Evolutionary conservation across 2,797 vertebrate genomes (phyloP).

Genomic region (Paratrypauchen microcephalus): DNA sequence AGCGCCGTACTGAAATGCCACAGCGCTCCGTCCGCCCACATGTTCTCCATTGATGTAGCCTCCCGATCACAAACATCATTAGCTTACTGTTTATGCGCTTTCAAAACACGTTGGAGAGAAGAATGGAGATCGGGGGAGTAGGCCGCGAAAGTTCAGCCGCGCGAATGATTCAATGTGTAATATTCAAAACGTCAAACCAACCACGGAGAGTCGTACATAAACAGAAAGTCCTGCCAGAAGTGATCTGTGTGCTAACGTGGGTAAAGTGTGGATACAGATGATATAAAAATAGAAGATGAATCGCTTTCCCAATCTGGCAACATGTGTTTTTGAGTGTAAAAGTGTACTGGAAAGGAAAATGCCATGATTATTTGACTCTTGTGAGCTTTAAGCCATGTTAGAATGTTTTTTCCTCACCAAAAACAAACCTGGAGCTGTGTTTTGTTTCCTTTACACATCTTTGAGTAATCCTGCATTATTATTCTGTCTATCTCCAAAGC

Average conservation of each 20-base stretch:
- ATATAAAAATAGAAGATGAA: background rate
- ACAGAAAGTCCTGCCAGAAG: background rate
- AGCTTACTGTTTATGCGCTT: conserved; percentile 3
- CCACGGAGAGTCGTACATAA: background rate
- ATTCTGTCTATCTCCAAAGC: too few relatives aligned
- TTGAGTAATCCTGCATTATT: too few relatives aligned
- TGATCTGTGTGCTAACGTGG: background rate
- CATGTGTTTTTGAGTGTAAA: background rate
- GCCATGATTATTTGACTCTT: too few relatives aligned
- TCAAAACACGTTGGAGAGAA: conserved; percentile 11
- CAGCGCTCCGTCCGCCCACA: conserved; percentile 40
- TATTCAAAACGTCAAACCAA: background rate
- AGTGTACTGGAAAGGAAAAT: background rate
- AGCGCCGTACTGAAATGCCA: background rate
- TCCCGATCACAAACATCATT: conserved; percentile 18
- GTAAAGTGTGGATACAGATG: background rate
- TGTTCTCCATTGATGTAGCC: conserved; percentile 18
- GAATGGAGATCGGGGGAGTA: background rate
- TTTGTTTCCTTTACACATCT: too few relatives aligned
- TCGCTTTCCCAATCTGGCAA: background rate
- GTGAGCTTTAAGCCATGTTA: too few relatives aligned
- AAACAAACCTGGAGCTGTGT: too few relatives aligned
- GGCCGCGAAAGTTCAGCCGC: background rate
- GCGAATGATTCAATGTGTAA: background rate
- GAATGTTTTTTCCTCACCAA: too few relatives aligned